A percentile compares a stretch with the other conserved stretches of the same genome.
These are phyloP conservation scores for Xerus rutilus DNA, from an alignment of 2,797 vertebrate species.

Conservation along the genomic window DNA sequence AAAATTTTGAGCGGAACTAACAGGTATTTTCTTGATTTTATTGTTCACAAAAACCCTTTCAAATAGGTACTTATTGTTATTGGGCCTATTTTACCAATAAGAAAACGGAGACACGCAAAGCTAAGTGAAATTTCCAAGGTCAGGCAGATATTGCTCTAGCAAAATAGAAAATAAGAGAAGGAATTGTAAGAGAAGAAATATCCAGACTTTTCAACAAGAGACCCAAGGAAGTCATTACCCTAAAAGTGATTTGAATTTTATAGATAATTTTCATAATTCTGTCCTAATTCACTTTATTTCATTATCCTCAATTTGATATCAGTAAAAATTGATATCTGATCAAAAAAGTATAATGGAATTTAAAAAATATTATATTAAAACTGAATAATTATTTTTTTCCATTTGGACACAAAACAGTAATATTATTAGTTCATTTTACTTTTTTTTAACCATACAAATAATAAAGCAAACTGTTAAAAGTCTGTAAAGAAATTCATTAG, in stretches of 20 bases:
- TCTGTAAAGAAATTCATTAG: neutral
- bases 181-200: neutral
- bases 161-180: slow-evolving; percentile 1
- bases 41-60: neutral
- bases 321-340: neutral
- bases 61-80: neutral
- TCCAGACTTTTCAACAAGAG: neutral
- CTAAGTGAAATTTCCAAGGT: neutral
- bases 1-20: too few species aligned
- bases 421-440: neutral
- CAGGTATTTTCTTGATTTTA: neutral
- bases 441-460: slow-evolving; percentile 43
- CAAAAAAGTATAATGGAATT: neutral
- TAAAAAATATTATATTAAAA: neutral
- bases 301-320: slow-evolving; percentile 14
- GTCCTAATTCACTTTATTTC: neutral
- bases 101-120: neutral
- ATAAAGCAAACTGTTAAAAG: neutral
- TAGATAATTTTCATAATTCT: neutral
- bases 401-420: slow-evolving; percentile 38
- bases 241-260: slow-evolving; percentile 38
- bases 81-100: neutral
- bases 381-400: neutral
- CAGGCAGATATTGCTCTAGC: neutral
- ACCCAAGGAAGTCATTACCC: neutral